phyloP scores from a whole-genome alignment of 2,797 vertebrate genomes.

The Premnoplex brunnescens region DNA sequence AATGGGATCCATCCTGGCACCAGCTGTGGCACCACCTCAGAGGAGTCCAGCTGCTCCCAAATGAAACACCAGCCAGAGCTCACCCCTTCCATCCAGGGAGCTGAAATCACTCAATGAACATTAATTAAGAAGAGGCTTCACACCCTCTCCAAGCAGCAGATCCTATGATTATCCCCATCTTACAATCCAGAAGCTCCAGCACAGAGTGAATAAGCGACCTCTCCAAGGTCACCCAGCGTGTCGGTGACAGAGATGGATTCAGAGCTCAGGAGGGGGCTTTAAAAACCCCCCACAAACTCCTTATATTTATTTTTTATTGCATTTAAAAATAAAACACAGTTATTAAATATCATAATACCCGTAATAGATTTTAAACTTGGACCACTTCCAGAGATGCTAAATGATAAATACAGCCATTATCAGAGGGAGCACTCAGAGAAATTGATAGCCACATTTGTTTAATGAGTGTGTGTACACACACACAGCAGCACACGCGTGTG shows the following conservation, averaged over 20 bases:
- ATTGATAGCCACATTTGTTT: slow-evolving; percentile 46
- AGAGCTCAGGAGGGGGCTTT: background rate
- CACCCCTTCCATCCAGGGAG: accelerated
- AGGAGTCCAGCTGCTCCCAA: background rate
- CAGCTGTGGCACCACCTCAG: accelerated
- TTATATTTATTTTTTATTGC: slow-evolving; percentile 50
- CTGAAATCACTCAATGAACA: background rate
- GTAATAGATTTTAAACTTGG: slow-evolving; percentile 51
- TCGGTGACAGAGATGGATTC: slow-evolving; percentile 23
- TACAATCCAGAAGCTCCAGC: background rate
- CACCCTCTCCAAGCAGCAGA: background rate
- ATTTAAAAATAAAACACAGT: slow-evolving; percentile 56
- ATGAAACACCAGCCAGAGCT: background rate
- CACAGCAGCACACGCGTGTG: background rate
- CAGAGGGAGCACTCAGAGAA: slow-evolving; percentile 40
- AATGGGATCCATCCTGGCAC: background rate
- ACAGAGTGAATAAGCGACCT: background rate
- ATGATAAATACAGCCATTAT: slow-evolving; percentile 67
- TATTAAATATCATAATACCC: slow-evolving; percentile 64
- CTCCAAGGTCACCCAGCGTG: slow-evolving; percentile 36
- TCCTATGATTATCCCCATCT: background rate
- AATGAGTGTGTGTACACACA: background rate
- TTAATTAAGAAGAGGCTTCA: background rate
- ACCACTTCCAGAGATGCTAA: slow-evolving; percentile 58
- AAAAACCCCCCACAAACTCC: background rate